Conservation (phyloP, 2,113 vertebrate genomes). For the Gracilinanus agilis region DNA sequence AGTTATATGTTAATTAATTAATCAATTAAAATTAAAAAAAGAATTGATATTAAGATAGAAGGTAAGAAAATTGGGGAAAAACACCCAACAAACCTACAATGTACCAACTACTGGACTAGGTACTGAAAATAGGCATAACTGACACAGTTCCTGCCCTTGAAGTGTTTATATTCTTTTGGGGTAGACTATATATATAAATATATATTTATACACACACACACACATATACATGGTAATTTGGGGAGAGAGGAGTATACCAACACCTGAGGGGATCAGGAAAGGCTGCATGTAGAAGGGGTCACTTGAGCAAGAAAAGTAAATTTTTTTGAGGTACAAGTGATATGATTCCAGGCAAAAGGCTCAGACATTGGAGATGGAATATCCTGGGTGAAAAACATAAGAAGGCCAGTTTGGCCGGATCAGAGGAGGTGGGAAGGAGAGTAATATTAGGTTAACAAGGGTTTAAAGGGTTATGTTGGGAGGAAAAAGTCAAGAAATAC, state of each 20-base stretch:
- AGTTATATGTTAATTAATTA: conserved; percentile 99
- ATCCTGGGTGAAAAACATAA: neutral
- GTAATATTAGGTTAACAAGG: neutral
- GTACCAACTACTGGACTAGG: neutral
- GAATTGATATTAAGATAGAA: too few species aligned
- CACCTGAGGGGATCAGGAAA: neutral
- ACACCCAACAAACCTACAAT: neutral
- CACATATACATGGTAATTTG: neutral
- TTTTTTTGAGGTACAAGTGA: neutral
- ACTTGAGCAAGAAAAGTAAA: neutral
- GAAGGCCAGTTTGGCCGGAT: neutral
- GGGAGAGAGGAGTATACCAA: neutral
- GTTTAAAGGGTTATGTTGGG: neutral
- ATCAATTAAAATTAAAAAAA: conserved; percentile 87
- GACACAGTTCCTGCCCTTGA: neutral
- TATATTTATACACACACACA: neutral
- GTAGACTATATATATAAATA: too few species aligned
- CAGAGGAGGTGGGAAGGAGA: neutral
- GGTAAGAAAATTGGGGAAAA: too few species aligned
- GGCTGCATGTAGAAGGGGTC: neutral
- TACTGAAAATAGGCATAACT: neutral
- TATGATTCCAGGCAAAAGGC: neutral
- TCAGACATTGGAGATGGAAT: neutral
- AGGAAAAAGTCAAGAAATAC: neutral
- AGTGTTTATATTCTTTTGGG: neutral